Evolutionary conservation across 2,888 invertebrate species (phyloP), one percentile per base, ranked within the genome.

Genomic region (Ectemnius lituratus): DNA sequence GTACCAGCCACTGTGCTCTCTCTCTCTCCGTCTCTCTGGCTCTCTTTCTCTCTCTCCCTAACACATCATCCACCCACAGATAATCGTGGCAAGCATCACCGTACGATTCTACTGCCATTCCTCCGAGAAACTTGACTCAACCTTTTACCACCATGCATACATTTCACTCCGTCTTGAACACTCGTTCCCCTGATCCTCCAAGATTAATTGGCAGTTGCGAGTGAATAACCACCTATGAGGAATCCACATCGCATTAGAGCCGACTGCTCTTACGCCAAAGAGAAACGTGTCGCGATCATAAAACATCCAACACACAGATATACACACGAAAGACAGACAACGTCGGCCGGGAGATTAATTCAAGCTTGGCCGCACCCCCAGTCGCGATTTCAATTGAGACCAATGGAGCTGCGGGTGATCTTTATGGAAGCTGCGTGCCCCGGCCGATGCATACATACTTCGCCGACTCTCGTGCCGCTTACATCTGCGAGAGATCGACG

Each of bases 1-100:
- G 81, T 84, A 84, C 85, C 85, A 85, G 85, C 82, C 79, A 81
- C 84, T 79, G 80, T 59, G 11, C 37, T 11, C 37, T 37, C 37
- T 37, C 37, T 37, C 8, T 23, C 23, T 23, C 37, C 3, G 3
- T 1, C 23, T 23, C 23, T 23, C 20, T 20, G 20, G 20, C 20
- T 20, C 20, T 20, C 20, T 20, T 2, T 20, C 23, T 79, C 77
- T 67, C 75, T 72, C 80, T 69, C 69, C 23, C 23, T 23, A 23
- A 23, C 23, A 23, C 37, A 37, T 11, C 37, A 6, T 52, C 61
- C 45, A 60, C 45, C 79, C 75, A 65, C 75, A 69, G 77, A 79
- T 81, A 77, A 80, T 79, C 82, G 73, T 75, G 79, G 79, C 76
- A 74, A 76, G 69, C 72, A 61, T 70, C 66, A 62, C 62, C 72